Evolutionary conservation across 2,113 vertebrate species (phyloP).

Genomic region (Nycticebus coucang): DNA sequence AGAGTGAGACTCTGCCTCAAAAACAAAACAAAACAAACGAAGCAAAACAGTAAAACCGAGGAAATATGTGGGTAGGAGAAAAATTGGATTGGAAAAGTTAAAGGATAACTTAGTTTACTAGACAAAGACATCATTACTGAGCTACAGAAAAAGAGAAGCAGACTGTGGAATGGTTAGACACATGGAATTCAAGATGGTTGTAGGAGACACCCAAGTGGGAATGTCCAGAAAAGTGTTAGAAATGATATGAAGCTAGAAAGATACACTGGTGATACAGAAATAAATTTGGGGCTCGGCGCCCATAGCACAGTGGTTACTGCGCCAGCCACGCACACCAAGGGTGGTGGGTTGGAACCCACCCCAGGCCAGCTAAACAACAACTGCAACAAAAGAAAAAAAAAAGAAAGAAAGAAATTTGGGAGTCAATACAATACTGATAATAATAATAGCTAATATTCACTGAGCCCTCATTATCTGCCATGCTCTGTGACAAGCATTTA

Average conservation of each 20-base stretch:
- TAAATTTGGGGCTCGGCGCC: not conserved
- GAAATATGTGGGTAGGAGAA: no score
- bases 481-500: conserved; percentile 9
- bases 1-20: no score
- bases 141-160: conserved; percentile 25
- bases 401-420: not conserved
- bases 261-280: not conserved
- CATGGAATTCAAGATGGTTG: not conserved
- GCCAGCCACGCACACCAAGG: no score
- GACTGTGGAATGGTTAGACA: not conserved
- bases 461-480: not conserved
- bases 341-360: no score
- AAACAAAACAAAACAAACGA: no score
- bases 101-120: not conserved
- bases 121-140: not conserved
- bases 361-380: no score
- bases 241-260: conserved; percentile 29
- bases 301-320: no score
- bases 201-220: not conserved
- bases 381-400: no score
- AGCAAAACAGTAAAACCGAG: no score
- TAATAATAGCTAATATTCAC: conserved; percentile 4
- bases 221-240: not conserved
- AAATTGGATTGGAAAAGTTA: not conserved
- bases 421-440: not conserved